Evolutionary conservation across 2,797 vertebrate species (phyloP), one percentile per base, ranked within the genome.

Genomic region (Hypotaenidia philippensis): DNA sequence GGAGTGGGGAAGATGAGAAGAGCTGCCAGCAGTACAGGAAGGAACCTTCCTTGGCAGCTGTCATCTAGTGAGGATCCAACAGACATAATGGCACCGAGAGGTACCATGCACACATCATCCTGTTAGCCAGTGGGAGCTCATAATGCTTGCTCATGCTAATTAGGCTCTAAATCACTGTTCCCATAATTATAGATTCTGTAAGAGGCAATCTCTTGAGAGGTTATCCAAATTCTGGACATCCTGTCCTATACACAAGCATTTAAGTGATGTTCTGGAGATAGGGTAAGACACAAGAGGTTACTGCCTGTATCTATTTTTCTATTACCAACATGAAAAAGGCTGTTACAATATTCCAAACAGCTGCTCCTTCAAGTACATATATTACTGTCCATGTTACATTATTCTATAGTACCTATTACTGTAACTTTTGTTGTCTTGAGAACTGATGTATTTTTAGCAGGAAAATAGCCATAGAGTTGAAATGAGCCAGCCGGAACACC

Each of bases 91-190:
- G 13, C 55, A 61, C 22, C 1, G 0, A 44, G 38, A 49, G 21
- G 11, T 9, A 18, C 10, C 0, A 0, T 52, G 21, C 1, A 20
- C 31, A 13, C 7, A 2, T 29, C 8, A 0, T 59, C 53, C 47
- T 41, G 27, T 65, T 23, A 89, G 44, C 34, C 52, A 75, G 20
- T 0, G 4, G n/a, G 53, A 75, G 34, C 50, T 75, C 2, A 1
- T 18, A 64, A 25, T 52, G 3, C 44, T 79, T 72, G 9, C 7
- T 90, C 4, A 6, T 4, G 2, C 26, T 92, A 60, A 68, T 83
- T 60, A 55, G 22, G 29, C 19, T 22, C 66, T 75, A 31, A 65
- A 27, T 45, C 20, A 45, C 19, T 50, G 5, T 53, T 74, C 21
- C 36, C 1, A 10, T 53, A 49, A 45, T 27, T 19, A 36, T 8